A percentile compares a stretch with the other conserved stretches of the same genome.
Evolutionary conservation across 2,797 vertebrate species (phyloP).

Genomic region (Lacerta bilineata): DNA sequence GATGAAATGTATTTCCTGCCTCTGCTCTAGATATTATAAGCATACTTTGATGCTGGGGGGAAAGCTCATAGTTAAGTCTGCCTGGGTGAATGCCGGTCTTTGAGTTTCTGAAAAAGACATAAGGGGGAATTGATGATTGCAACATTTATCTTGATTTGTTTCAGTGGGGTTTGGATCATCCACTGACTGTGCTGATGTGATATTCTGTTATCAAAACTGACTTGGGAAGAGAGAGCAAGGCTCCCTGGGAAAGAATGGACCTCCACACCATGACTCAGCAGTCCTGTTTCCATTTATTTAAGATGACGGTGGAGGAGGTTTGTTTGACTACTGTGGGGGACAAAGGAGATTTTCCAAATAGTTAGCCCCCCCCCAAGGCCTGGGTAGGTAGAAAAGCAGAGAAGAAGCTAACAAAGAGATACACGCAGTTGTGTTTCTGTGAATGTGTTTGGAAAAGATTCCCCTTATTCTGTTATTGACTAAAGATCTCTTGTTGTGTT

Average conservation of each 20-base stretch:
- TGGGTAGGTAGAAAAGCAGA: not conserved
- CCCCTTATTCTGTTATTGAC: not conserved
- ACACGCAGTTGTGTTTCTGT: not conserved
- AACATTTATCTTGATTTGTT: not conserved
- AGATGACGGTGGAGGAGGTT: conserved; percentile 10
- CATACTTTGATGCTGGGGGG: not conserved
- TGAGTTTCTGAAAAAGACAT: not conserved
- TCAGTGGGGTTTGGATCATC: not conserved
- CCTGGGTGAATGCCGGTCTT: not conserved
- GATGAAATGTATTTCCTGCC: too few species aligned
- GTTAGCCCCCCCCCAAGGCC: not conserved
- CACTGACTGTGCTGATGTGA: not conserved
- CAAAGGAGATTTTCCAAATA: not conserved
- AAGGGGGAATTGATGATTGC: not conserved
- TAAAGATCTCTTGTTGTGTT: not conserved
- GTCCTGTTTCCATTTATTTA: conserved; percentile 15
- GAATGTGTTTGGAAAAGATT: not conserved
- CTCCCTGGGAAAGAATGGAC: not conserved
- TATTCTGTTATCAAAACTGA: not conserved
- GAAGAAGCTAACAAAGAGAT: not conserved
- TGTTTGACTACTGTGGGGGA: not conserved
- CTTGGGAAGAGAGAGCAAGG: not conserved
- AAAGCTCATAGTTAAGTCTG: not conserved
- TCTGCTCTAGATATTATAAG: not conserved
- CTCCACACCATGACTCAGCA: not conserved